phyloP scores from a whole-genome alignment of 1,140 invertebrate species.

The Drosophila funebris region DNA sequence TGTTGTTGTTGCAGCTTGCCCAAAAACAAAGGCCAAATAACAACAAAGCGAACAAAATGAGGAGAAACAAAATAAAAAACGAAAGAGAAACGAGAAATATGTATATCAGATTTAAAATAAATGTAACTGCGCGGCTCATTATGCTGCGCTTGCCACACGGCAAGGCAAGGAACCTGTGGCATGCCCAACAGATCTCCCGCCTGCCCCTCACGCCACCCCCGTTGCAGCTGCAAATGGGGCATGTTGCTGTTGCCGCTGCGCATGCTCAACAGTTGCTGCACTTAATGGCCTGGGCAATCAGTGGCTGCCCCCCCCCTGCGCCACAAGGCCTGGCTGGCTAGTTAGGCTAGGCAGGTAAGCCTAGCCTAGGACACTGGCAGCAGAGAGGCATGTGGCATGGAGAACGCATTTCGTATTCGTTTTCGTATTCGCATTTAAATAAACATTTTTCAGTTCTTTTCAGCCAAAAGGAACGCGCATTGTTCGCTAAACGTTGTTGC shows the following conservation, averaged over 20 bases:
- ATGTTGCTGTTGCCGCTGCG: slow-evolving; percentile 47
- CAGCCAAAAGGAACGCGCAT: slow-evolving; percentile 45
- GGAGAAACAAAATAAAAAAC: slow-evolving; percentile 49
- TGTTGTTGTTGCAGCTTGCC: slow-evolving; percentile 59
- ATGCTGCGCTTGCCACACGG: slow-evolving; percentile 76
- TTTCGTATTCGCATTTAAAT: slow-evolving; percentile 75
- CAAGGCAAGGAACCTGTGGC: neutral
- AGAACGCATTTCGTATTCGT: slow-evolving; percentile 70
- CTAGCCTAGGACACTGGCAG: slow-evolving; percentile 1
- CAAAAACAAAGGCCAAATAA: slow-evolving; percentile 59
- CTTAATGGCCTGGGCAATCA: slow-evolving; percentile 80
- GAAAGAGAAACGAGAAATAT: slow-evolving; percentile 68
- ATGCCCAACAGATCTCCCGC: neutral
- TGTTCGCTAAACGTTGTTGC: slow-evolving; percentile 55
- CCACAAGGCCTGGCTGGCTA: slow-evolving; percentile 70
- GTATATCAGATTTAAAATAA: slow-evolving; percentile 83
- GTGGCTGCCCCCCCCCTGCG: slow-evolving; percentile 35
- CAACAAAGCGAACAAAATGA: slow-evolving; percentile 29
- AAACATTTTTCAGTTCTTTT: slow-evolving; percentile 67
- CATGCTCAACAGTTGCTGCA: slow-evolving; percentile 76
- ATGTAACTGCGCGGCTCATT: slow-evolving; percentile 82
- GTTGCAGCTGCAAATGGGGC: slow-evolving; percentile 40
- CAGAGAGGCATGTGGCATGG: slow-evolving; percentile 1
- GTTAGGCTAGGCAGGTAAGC: slow-evolving; percentile 57
- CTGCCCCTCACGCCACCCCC: neutral